Evolutionary conservation across 2,888 invertebrate species (phyloP).

Genomic region (Plusia festucae): DNA sequence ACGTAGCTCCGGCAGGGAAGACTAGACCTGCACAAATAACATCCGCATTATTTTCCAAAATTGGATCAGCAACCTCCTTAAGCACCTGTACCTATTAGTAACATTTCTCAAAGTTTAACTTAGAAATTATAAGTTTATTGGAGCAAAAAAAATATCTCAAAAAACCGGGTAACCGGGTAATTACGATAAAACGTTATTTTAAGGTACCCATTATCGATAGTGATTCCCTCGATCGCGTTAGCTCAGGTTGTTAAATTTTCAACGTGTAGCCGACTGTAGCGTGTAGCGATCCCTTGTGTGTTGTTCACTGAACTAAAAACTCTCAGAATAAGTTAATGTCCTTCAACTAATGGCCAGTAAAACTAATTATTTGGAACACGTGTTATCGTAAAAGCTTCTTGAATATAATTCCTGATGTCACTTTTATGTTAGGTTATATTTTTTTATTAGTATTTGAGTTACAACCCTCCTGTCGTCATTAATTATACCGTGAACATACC

Average conservation of each 20-base stretch:
- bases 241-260: background rate
- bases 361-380: background rate
- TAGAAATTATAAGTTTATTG: no score
- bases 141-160: no score
- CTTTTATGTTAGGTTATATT: background rate
- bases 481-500: no score
- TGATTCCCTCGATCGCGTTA: background rate
- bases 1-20: no score
- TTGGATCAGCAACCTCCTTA: no score
- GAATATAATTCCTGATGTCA: background rate
- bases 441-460: background rate
- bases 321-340: background rate
- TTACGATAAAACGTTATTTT: background rate
- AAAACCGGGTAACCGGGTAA: no score
- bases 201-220: background rate
- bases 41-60: no score
- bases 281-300: background rate
- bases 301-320: background rate
- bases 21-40: no score
- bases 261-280: no score
- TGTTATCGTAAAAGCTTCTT: background rate
- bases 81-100: no score
- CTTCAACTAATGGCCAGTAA: background rate
- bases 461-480: background rate
- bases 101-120: no score